A percentile compares a stretch with the other conserved stretches of the same genome.
Conservation (phyloP, 2,888 invertebrate genomes). For the Agrotis ipsilon region DNA sequence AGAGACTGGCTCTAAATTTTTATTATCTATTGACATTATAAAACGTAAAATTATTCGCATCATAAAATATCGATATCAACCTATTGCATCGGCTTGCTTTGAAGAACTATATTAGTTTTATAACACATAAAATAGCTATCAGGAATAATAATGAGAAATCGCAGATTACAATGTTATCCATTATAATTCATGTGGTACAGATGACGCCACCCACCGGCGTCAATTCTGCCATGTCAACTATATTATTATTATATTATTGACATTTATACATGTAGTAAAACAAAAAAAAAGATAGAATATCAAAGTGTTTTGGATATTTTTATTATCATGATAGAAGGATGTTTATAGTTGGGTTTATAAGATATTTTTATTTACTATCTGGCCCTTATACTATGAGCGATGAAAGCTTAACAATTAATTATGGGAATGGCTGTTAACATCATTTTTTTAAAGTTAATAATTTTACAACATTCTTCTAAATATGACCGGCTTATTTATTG, state of each 20-base stretch:
- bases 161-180: slow-evolving; percentile 32
- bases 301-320: slow-evolving; percentile 18
- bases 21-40: slow-evolving; percentile 17
- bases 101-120: slow-evolving; percentile 37
- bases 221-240: slow-evolving; percentile 36
- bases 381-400: background rate
- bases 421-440: background rate
- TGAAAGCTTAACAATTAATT: slow-evolving; percentile 15
- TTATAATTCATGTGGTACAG: background rate
- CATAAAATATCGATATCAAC: slow-evolving; percentile 14
- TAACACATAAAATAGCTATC: slow-evolving; percentile 51
- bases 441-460: background rate
- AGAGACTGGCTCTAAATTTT: background rate
- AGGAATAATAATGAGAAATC: slow-evolving; percentile 44
- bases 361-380: slow-evolving; percentile 29
- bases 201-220: slow-evolving; percentile 39
- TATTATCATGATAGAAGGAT: slow-evolving; percentile 22
- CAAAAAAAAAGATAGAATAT: slow-evolving; percentile 40
- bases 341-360: slow-evolving; percentile 19
- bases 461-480: background rate
- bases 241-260: slow-evolving; percentile 31
- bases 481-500: background rate
- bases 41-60: slow-evolving; percentile 32
- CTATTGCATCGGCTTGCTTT: slow-evolving; percentile 29
- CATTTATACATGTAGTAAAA: slow-evolving; percentile 48